Base-by-base conservation (phyloP, 2,113 vertebrate species). In the Triplophysa tibetana region DNA sequence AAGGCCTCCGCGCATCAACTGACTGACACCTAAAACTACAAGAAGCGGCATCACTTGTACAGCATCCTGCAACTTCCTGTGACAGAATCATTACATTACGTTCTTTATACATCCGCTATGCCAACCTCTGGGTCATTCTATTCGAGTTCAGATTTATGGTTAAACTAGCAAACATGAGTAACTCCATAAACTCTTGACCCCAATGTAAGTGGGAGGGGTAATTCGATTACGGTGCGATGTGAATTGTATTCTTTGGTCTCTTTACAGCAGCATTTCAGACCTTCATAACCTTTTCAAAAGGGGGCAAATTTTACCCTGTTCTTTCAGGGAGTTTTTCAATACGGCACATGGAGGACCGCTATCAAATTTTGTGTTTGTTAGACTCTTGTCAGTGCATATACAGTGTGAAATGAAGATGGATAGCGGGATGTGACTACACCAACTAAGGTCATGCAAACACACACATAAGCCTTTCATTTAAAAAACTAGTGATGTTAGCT, bases 401-500 rank as follows among this genome's bases (percentile, higher is more conserved):
- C 8, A 48, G 41, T 50, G 65, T 66, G 33, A 73, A 68, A 77
- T 76, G 56, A 83, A 77, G 81, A 83, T 52, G 48, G 64, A 81
- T 81, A 13, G 69, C 60, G 41, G 23, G 65, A 11, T 17, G 29
- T 26, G 65, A 77, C 61, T 19, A 10, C 16, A 45, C 70, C 67
- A 82, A 80, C 70, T 74, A 19, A 63, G 45, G 38, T 29, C 41
- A 68, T 14, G n/a, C 54, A 19, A 13, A 54, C 24, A 75, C 38
- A 54, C 60, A 63, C 21, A 82, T 64, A 83, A 70, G 66, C 43
- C 52, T 64, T 61, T 24, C 50, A 81, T 83, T 79, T 77, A 75
- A 52, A 72, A 52, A 41, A 62, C 24, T 63, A 8, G 14, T 63
- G 69, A 50, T 43, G 61, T 61, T 65, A 33, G 81, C 65, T 61